Evolutionary conservation across 2,797 vertebrate genomes (phyloP).

Genomic region (Microcaecilia unicolor): DNA sequence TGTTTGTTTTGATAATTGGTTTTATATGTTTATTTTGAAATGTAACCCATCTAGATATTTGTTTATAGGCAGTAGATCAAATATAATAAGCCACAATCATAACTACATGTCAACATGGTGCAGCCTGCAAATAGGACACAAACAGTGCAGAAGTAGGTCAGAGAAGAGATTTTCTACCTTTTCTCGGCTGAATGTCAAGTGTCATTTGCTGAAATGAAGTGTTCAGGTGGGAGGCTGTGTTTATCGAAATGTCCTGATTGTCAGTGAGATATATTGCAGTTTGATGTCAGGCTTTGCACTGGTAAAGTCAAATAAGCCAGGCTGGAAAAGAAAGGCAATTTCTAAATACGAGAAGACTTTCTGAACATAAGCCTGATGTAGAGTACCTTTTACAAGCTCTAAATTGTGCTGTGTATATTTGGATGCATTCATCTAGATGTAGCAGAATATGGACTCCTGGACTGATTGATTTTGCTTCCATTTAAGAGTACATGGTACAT

Average conservation of each 20-base stretch:
- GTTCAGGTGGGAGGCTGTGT: slow-evolving; percentile 10
- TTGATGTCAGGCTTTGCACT: slow-evolving; percentile 2
- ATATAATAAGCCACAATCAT: too few species aligned
- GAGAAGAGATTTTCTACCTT: background rate
- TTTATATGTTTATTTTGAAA: too few species aligned
- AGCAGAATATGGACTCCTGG: background rate
- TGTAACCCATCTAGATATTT: too few species aligned
- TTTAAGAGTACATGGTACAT: background rate
- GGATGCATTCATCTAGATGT: background rate
- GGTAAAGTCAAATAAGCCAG: background rate
- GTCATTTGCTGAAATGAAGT: slow-evolving; percentile 11
- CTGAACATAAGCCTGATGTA: background rate
- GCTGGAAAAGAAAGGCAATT: background rate
- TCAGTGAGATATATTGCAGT: background rate
- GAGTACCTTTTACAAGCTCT: background rate
- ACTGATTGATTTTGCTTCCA: background rate
- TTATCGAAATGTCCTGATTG: background rate
- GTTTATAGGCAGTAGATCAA: too few species aligned
- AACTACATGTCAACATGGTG: too few species aligned
- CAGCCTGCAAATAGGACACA: too few species aligned
- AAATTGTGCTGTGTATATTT: background rate
- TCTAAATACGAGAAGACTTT: background rate
- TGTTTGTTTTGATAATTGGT: too few species aligned
- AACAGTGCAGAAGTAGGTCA: too few species aligned
- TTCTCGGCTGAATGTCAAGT: slow-evolving; percentile 17